Percentiles rank a stretch among this genome's conserved stretches.
These are phyloP conservation scores for Halocynthia roretzi DNA, from an alignment of 23 tunicate genomes.

Conservation along the genomic window DNA sequence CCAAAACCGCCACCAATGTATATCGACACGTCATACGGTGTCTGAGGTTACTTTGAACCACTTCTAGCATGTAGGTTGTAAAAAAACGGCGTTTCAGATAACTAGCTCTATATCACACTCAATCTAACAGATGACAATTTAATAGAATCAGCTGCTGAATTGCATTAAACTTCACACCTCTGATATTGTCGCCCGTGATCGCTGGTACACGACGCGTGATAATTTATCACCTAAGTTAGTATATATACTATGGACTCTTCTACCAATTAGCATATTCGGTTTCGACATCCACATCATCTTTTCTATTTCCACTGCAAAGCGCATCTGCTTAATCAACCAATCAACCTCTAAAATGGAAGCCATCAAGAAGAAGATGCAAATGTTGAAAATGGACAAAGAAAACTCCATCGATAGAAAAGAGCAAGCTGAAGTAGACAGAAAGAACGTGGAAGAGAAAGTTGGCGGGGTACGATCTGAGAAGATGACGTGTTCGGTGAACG, in stretches of 20 bases:
- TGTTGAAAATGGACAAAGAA: conserved; percentile 95
- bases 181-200: not conserved
- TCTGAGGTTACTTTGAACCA: too few relatives aligned
- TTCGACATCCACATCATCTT: not conserved
- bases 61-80: too few relatives aligned
- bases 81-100: too few relatives aligned
- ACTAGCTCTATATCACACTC: too few relatives aligned
- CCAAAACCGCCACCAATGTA: too few relatives aligned
- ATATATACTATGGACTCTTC: too few relatives aligned
- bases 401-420: conserved; percentile 89
- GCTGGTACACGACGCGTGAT: too few relatives aligned
- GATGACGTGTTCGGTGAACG: too few relatives aligned
- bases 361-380: conserved; percentile 95
- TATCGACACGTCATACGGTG: too few relatives aligned
- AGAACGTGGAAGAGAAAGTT: conserved; percentile 83
- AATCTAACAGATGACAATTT: not conserved
- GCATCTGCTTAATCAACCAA: too few relatives aligned
- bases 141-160: conserved; percentile 1
- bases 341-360: conserved; percentile 77
- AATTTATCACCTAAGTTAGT: too few relatives aligned
- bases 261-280: not conserved
- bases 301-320: not conserved
- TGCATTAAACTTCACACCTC: conserved; percentile 1
- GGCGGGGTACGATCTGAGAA: conserved; percentile 11
- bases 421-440: conserved; percentile 89